Percentiles rank a stretch among this genome's conserved stretches.
These are phyloP conservation scores for Notothenia coriiceps DNA, from an alignment of 2,113 vertebrate species.

Conservation along the genomic window DNA sequence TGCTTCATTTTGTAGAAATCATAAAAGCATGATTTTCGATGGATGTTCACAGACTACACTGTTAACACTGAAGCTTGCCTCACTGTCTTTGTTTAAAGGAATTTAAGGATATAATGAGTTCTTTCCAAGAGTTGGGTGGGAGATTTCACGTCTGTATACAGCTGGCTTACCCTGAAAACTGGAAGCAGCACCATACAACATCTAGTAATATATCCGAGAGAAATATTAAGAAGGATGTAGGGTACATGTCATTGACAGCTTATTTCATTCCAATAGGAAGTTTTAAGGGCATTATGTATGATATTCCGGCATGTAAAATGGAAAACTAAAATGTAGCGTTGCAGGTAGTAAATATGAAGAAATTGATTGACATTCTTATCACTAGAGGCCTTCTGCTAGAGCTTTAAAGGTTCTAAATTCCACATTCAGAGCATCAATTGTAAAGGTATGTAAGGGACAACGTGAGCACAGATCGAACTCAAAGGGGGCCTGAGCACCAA, in stretches of 20 bases:
- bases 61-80: not conserved
- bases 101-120: not conserved
- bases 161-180: not conserved
- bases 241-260: not conserved
- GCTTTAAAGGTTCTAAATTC: too few relatives aligned
- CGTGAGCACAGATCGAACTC: too few relatives aligned
- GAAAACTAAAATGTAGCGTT: not conserved
- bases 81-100: not conserved
- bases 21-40: not conserved
- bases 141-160: not conserved
- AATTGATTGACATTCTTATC: not conserved
- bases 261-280: not conserved
- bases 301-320: not conserved
- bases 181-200: not conserved
- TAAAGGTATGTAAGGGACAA: too few relatives aligned
- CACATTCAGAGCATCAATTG: too few relatives aligned
- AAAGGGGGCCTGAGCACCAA: too few relatives aligned
- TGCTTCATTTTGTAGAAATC: not conserved
- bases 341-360: not conserved
- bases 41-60: not conserved
- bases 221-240: not conserved
- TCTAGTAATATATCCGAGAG: not conserved
- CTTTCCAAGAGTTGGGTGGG: not conserved
- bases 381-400: too few relatives aligned
- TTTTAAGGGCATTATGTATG: not conserved